These are phyloP conservation scores for Babylonia areolata DNA, from an alignment of 1,140 invertebrate species.

Conservation along the genomic window DNA sequence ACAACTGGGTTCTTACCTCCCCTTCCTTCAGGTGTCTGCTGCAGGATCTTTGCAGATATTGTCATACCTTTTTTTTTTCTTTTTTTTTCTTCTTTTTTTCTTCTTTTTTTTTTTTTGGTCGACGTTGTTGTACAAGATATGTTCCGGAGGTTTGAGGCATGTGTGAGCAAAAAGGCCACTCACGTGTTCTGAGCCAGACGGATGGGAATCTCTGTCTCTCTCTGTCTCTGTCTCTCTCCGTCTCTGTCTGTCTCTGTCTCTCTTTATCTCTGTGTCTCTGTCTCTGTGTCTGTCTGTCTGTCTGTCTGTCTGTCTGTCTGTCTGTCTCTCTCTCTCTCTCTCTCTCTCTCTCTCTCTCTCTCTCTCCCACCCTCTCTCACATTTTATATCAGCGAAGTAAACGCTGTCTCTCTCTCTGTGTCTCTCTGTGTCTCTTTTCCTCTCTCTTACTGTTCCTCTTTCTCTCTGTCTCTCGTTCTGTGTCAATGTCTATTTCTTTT, in stretches of 20 bases:
- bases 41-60: too few species aligned
- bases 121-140: too few species aligned
- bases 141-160: too few species aligned
- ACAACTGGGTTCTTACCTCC: too few species aligned
- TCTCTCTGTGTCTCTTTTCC: background rate
- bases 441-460: background rate
- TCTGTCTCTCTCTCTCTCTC: background rate
- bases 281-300: background rate
- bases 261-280: background rate
- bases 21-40: too few species aligned
- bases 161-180: too few species aligned
- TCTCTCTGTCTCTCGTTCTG: background rate
- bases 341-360: background rate
- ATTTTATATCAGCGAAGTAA: too few species aligned
- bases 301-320: background rate
- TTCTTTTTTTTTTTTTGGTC: too few species aligned
- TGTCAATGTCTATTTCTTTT: background rate
- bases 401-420: background rate
- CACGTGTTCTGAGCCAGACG: too few species aligned
- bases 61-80: too few species aligned
- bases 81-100: too few species aligned
- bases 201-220: too few species aligned
- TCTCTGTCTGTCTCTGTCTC: background rate
- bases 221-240: background rate
- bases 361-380: background rate